These are phyloP conservation scores for Phyllotis vaccarum DNA, from an alignment of 2,797 vertebrate species.

Conservation along the genomic window DNA sequence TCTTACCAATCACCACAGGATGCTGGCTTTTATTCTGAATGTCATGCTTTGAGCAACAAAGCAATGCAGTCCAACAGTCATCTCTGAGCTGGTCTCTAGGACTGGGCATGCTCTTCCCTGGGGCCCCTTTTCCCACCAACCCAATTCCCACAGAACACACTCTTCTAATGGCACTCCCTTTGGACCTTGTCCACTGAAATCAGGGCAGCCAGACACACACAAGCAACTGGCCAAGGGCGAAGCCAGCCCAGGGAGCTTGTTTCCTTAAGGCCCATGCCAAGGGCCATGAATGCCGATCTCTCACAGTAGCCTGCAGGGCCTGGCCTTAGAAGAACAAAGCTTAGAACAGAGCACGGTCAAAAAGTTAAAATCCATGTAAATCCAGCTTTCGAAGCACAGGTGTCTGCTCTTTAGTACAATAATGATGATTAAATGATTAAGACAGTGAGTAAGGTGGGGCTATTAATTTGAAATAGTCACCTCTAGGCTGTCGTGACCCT, in stretches of 20 bases:
- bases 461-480: neutral
- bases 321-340: neutral
- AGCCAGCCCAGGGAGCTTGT: neutral
- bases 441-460: neutral
- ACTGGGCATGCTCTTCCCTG: neutral
- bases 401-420: neutral
- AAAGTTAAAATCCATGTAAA: neutral
- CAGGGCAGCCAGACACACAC: neutral
- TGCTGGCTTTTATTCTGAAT: neutral
- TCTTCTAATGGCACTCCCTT: neutral
- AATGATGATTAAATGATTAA: neutral
- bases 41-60: neutral
- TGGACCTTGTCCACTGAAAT: neutral
- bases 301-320: neutral
- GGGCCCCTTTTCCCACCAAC: neutral
- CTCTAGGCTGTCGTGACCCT: neutral
- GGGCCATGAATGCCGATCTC: neutral
- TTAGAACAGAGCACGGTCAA: neutral
- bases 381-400: neutral
- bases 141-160: neutral
- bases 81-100: neutral
- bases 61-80: neutral
- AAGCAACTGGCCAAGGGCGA: neutral
- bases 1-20: neutral
- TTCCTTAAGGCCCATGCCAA: neutral